phyloP scores from a whole-genome alignment of 2,888 invertebrate genomes.

The Cosmorhoe ocellata region DNA sequence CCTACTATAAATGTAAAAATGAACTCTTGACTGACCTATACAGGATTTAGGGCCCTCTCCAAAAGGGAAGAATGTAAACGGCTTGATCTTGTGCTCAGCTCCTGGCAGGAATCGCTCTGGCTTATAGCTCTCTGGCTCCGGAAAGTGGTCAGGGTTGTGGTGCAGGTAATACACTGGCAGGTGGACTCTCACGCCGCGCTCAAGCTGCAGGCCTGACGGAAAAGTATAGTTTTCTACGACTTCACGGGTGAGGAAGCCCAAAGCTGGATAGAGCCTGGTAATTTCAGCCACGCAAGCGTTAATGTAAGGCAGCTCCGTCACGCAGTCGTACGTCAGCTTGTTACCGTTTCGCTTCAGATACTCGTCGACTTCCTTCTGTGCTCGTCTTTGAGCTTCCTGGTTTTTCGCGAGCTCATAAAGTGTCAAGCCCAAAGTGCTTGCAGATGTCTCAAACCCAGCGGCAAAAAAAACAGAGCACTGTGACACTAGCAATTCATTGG shows the following conservation, averaged over 20 bases:
- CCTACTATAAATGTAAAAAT: too few species aligned
- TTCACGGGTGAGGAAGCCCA: slow-evolving; percentile 46
- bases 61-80: slow-evolving; percentile 52
- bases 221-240: slow-evolving; percentile 52
- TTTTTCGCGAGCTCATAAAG: slow-evolving; percentile 54
- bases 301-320: slow-evolving; percentile 47
- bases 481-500: slow-evolving; percentile 66
- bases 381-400: slow-evolving; percentile 39
- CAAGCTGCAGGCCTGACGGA: slow-evolving; percentile 47
- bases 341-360: slow-evolving; percentile 40
- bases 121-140: slow-evolving; percentile 46
- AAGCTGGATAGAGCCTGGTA: slow-evolving; percentile 48
- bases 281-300: slow-evolving; percentile 50
- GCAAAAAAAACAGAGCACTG: slow-evolving; percentile 76
- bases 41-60: slow-evolving; percentile 57
- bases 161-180: slow-evolving; percentile 53
- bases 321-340: slow-evolving; percentile 46
- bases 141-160: slow-evolving; percentile 46
- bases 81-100: slow-evolving; percentile 41
- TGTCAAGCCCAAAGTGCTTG: slow-evolving; percentile 43
- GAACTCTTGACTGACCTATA: slow-evolving; percentile 47
- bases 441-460: slow-evolving; percentile 57
- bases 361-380: slow-evolving; percentile 47
- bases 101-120: slow-evolving; percentile 54
- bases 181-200: slow-evolving; percentile 49